Evolutionary conservation across 2,797 vertebrate genomes (phyloP), one percentile per base, ranked within the genome.

Genomic region (Cuniculus paca): DNA sequence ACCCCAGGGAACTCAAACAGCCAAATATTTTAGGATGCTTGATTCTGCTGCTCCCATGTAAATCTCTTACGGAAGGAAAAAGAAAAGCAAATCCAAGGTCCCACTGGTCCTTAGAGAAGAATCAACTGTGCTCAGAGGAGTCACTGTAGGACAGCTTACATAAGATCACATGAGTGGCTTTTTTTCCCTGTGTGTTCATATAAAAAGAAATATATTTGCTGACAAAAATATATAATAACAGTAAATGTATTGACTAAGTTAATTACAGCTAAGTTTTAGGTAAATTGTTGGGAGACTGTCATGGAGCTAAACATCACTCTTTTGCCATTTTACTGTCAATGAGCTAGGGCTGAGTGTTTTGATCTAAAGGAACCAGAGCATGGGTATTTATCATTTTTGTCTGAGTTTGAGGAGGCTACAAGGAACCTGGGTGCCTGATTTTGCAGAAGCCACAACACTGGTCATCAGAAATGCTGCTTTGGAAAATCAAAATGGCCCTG

Each of bases 131-230:
- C 12, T 56, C 52, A 39, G 54, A 72, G 82, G 52, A 54, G 10
- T 39, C 48, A 45, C 42, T 54, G 7, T 52, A 70, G 50, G 6
- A 63, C 80, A 20, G 11, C 52, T 83, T 94, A 42, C 14, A 22
- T 70, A 84, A 85, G 54, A 36, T 50, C 26, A 39, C 61, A 74
- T 91, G 48, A 65, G 75, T 85, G 79, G 34, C 17, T 79, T 97
- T 92, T 83, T 50, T 17, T 24, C 70, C 70, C 63, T 74, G 1
- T 52, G 48, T 20, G 56, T n/a, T 91, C 74, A 36, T 22, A 26
- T 84, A 58, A 90, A 96, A 96, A 96, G 95, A 89, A 63, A 87
- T 45, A 19, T 83, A 56, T 88, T 91, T 92, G 28, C 61, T 65
- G 52, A 78, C n/a, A 90, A 72, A 81, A 95, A 88, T 80, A 68